Evolutionary conservation across 2,113 vertebrate genomes (phyloP).

Genomic region (Chaenogobius annularis): DNA sequence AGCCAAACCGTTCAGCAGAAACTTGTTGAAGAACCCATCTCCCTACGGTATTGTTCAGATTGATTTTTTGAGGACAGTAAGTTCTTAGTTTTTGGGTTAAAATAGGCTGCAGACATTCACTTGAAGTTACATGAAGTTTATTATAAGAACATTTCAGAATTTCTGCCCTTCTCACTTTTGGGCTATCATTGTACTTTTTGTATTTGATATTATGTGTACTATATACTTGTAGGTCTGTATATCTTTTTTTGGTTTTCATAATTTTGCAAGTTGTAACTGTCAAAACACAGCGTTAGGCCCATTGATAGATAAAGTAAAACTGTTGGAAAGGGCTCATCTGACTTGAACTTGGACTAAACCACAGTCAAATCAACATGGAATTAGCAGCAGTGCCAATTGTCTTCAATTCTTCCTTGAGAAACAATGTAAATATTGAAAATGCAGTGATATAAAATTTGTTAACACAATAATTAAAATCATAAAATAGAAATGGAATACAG

Average conservation of each 20-base stretch:
- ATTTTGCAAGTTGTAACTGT: background rate
- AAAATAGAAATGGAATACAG: too few relatives aligned
- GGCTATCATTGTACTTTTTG: too few relatives aligned
- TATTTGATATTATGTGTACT: too few relatives aligned
- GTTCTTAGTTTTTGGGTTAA: background rate
- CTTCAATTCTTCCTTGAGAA: background rate
- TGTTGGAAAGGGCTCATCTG: background rate
- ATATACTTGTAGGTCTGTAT: background rate
- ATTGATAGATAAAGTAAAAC: background rate
- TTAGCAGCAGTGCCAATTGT: background rate
- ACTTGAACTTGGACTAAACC: background rate
- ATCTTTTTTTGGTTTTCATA: too few relatives aligned
- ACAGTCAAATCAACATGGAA: background rate
- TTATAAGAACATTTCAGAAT: too few relatives aligned
- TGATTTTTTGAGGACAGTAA: too few relatives aligned
- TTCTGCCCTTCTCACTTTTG: too few relatives aligned
- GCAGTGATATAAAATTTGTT: too few relatives aligned
- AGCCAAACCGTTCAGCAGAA: conserved; percentile 79
- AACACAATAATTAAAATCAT: too few relatives aligned
- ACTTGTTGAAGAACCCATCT: conserved; percentile 80
- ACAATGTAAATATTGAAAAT: background rate
- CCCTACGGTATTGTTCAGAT: conserved; percentile 76
- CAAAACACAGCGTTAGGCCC: too few relatives aligned
- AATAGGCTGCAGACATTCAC: background rate
- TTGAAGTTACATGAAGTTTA: too few relatives aligned